Base-by-base conservation (phyloP, 2,797 vertebrate genomes). In the Peromyscus attwateri region DNA sequence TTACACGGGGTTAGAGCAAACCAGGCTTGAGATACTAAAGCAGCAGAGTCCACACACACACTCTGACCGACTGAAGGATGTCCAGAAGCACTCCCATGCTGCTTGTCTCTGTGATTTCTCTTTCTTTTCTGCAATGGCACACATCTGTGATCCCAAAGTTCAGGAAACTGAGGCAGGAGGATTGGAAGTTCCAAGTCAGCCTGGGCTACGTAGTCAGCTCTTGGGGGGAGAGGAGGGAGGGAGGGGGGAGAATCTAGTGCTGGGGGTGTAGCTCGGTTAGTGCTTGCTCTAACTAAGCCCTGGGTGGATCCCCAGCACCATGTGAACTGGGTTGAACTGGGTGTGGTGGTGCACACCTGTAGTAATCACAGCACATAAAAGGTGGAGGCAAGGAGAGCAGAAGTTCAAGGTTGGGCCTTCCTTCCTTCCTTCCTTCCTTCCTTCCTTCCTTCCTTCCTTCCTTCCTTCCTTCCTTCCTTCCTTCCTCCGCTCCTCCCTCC, bases 1-100 rank as follows among this genome's bases (percentile, higher is more conserved):
- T 82, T 60, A 68, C 79, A 57, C 40, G 62, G 79, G 76, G 66
- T 85, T 85, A 49, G 43, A 85, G 83, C 52, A 8, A 66, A 85
- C 83, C 43, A 83, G 71, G 70, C 34, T 62, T 1, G 8, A 92
- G 84, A 92, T 25, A 34, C 0, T 75, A 52, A 85, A 70, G 60
- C 10, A 75, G 31, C 66, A 57, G 52, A 92, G 14, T 70, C 37
- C 16, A 4, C 6, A 34, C 19, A 16, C 16, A 5, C 5, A 4
- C 9, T 71, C 60, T 43, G 57, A 84, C 49, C 0, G 12, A 49
- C 29, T 34, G 29, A 70, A 62, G 25, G 64, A 62, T 1, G 6
- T 14, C 66, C 77, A 60, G 60, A 87, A 88, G 16, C 66, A 37
- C 77, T 87, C 60, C 19, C 16, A 29, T 82, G 62, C 80, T 83